Evolutionary conservation across 2,113 vertebrate species (phyloP).

Genomic region (Oncorhynchus masou): DNA sequence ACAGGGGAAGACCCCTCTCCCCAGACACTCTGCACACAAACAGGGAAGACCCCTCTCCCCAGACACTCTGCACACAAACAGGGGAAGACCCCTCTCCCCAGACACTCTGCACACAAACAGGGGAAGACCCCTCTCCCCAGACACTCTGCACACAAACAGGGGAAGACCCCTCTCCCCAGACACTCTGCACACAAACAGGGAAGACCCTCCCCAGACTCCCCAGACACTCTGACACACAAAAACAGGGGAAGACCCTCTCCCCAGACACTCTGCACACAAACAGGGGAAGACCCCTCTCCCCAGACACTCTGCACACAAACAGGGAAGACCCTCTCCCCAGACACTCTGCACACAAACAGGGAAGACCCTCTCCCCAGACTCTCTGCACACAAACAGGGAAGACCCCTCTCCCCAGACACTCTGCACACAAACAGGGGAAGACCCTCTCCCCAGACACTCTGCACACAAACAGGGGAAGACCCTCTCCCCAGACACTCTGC

Average conservation of each 20-base stretch:
- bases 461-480: too few relatives aligned
- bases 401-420: background rate
- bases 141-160: too few relatives aligned
- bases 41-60: conserved; percentile 27
- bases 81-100: too few relatives aligned
- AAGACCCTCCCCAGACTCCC: conserved; percentile 31
- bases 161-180: conserved; percentile 35
- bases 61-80: too few relatives aligned
- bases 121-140: conserved; percentile 32
- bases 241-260: conserved; percentile 30
- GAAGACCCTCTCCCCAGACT: background rate
- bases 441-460: background rate
- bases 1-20: background rate
- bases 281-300: conserved; percentile 27
- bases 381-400: too few relatives aligned
- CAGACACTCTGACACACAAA: conserved; percentile 29
- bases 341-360: conserved; percentile 26
- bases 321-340: conserved; percentile 37
- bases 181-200: conserved; percentile 25
- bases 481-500: background rate
- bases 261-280: conserved; percentile 37
- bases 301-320: conserved; percentile 38
- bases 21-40: conserved; percentile 22
- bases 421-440: too few relatives aligned
- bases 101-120: conserved; percentile 30